phyloP scores from a whole-genome alignment of 2,797 vertebrate genomes.

The Rhodeus uyekii region DNA sequence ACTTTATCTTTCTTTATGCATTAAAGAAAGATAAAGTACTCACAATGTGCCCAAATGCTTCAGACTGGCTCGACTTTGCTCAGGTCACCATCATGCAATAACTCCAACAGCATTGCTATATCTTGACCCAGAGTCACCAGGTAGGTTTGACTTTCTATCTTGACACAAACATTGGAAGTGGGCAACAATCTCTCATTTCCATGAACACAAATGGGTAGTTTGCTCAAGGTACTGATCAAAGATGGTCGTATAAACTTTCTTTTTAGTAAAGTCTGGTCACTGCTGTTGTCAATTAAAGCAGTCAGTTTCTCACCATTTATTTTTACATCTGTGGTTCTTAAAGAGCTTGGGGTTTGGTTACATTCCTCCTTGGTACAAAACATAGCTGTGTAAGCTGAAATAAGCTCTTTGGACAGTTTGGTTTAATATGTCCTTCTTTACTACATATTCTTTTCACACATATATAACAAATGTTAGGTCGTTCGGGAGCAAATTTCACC shows the following conservation, averaged over 20 bases:
- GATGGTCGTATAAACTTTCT: neutral
- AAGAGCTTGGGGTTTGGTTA: too few species aligned
- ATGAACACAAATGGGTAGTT: too few species aligned
- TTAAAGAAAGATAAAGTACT: neutral
- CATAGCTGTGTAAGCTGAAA: too few species aligned
- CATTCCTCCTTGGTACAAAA: too few species aligned
- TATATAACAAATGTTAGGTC: neutral
- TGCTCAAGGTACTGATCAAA: neutral
- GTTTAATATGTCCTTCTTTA: conserved; percentile 19
- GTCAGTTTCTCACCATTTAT: neutral
- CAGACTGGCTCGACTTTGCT: too few species aligned
- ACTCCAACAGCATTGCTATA: too few species aligned
- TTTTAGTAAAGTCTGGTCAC: neutral
- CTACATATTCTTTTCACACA: conserved; percentile 25
- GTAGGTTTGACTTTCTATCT: too few species aligned
- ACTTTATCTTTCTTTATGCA: neutral
- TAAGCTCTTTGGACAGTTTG: too few species aligned
- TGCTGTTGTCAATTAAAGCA: neutral
- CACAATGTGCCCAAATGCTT: neutral
- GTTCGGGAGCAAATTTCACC: neutral
- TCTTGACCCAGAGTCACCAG: too few species aligned
- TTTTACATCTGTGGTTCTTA: neutral
- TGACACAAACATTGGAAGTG: too few species aligned
- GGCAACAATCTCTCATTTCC: too few species aligned
- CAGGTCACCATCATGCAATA: too few species aligned